Conservation (phyloP, 2,888 invertebrate species). For the Andrena marginata region DNA sequence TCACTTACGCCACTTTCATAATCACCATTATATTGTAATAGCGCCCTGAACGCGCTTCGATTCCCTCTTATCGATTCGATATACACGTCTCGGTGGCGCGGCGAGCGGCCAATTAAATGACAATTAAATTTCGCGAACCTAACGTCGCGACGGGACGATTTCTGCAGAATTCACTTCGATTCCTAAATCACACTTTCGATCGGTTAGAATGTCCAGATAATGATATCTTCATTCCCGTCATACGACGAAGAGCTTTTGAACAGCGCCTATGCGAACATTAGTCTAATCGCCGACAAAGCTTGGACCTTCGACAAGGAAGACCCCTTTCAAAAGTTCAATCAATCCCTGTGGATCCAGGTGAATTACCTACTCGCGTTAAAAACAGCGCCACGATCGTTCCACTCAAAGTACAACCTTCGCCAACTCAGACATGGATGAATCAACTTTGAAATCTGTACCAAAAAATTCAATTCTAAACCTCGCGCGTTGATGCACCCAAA, state of each 20-base stretch:
- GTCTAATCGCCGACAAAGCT: slow-evolving; percentile 79
- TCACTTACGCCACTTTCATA: too few species aligned
- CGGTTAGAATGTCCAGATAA: slow-evolving; percentile 77
- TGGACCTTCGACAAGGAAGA: slow-evolving; percentile 79
- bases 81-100: slow-evolving; percentile 21
- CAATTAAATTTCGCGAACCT: slow-evolving; percentile 22
- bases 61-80: slow-evolving; percentile 36
- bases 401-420: too few species aligned
- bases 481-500: too few species aligned
- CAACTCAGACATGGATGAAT: too few species aligned
- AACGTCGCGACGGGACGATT: neutral
- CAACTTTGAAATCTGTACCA: too few species aligned
- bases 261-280: slow-evolving; percentile 81
- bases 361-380: neutral
- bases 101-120: slow-evolving; percentile 33
- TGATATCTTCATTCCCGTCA: slow-evolving; percentile 79
- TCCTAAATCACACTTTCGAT: slow-evolving; percentile 41
- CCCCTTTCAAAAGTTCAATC: slow-evolving; percentile 80
- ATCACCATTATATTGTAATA: neutral
- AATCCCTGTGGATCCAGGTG: slow-evolving; percentile 80
- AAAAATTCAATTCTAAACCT: too few species aligned
- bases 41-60: slow-evolving; percentile 34
- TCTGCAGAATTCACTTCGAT: slow-evolving; percentile 5
- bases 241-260: slow-evolving; percentile 79
- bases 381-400: too few species aligned